phyloP scores from a whole-genome alignment of 2,888 invertebrate genomes.

The Coenonympha glycerion region DNA sequence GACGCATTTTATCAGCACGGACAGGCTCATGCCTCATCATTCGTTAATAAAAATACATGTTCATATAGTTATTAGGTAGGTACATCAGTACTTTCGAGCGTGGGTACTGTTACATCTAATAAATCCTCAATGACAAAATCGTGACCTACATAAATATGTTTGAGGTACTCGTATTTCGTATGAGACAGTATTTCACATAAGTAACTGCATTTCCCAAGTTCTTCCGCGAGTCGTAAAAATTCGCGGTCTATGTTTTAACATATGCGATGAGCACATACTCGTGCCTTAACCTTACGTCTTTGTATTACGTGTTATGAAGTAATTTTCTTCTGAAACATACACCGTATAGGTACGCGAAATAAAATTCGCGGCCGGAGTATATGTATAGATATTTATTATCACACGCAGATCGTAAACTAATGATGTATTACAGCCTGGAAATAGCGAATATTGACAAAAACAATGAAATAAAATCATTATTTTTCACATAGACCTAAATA shows the following conservation, averaged over 20 bases:
- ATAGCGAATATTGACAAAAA: slow-evolving; percentile 3
- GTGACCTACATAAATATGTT: neutral
- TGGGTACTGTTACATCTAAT: no score
- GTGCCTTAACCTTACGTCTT: slow-evolving; percentile 25
- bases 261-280: slow-evolving; percentile 39
- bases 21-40: no score
- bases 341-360: slow-evolving; percentile 13
- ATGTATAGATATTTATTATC: slow-evolving; percentile 37
- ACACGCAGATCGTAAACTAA: slow-evolving; percentile 35
- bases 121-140: no score
- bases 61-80: no score
- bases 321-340: slow-evolving; percentile 37
- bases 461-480: no score
- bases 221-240: slow-evolving; percentile 15
- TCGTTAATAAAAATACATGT: no score
- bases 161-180: no score
- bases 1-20: no score
- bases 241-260: slow-evolving; percentile 20
- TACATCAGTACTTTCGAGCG: no score
- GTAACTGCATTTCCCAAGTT: slow-evolving; percentile 4
- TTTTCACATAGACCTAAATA: no score
- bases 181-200: neutral
- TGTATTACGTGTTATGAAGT: slow-evolving; percentile 53
- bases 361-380: slow-evolving; percentile 16
- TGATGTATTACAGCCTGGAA: slow-evolving; percentile 6